Percentiles rank a stretch among this genome's conserved stretches.
Conservation (phyloP, 92 coral and sea anemone species). For the Siderastrea siderea region DNA sequence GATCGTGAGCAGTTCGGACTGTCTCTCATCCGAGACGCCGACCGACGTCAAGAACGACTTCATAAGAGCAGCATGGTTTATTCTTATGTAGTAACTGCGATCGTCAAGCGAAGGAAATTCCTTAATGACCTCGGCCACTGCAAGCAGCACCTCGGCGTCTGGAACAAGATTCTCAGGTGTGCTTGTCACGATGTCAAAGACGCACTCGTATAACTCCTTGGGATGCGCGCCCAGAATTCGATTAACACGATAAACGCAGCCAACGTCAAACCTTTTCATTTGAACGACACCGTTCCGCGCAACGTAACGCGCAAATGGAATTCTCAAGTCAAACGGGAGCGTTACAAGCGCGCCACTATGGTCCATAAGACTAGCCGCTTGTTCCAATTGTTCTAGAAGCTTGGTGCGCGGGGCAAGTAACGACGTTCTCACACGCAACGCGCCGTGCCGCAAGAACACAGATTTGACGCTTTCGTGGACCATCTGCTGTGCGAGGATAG, state of each 20-base stretch:
- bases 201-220: constrained; percentile 91
- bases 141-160: constrained; percentile 90
- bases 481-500: constrained; percentile 81
- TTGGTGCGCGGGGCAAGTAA: constrained; percentile 86
- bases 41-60: constrained; percentile 77
- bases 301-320: constrained; percentile 93
- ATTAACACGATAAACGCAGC: constrained; percentile 90
- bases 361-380: constrained; percentile 86
- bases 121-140: constrained; percentile 87
- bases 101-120: constrained; percentile 86
- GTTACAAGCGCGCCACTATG: constrained; percentile 92
- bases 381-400: constrained; percentile 80
- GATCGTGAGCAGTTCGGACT: constrained; percentile 76
- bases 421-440: constrained; percentile 83
- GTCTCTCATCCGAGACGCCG: constrained; percentile 89
- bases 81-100: constrained; percentile 89
- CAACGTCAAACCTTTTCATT: constrained; percentile 91
- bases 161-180: constrained; percentile 87
- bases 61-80: constrained; percentile 86
- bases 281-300: constrained; percentile 79
- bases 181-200: constrained; percentile 90
- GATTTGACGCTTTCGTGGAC: constrained; percentile 86
- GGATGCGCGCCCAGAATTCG: constrained; percentile 92
- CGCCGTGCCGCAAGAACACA: constrained; percentile 87
- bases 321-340: constrained; percentile 90